phyloP scores from a whole-genome alignment of 2,888 invertebrate species.

The Phortica okadai region DNA sequence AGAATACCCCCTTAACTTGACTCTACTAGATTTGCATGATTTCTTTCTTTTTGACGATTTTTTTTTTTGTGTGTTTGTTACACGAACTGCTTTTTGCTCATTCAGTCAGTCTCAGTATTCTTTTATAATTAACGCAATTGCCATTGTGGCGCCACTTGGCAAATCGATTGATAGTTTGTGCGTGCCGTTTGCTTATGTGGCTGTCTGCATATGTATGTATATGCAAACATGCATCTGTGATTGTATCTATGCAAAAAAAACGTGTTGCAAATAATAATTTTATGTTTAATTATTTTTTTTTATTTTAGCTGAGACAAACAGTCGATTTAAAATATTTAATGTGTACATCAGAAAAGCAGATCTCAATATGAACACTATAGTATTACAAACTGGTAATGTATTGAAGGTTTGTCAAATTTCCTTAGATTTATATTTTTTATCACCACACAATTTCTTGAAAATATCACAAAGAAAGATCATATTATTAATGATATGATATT shows the following conservation, averaged over 20 bases:
- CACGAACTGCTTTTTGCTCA: neutral
- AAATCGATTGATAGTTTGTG: slow-evolving; percentile 26
- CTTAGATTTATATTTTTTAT: too few relatives aligned
- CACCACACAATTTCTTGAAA: too few relatives aligned
- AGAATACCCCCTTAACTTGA: too few relatives aligned
- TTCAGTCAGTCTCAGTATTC: slow-evolving; percentile 20
- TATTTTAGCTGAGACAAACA: neutral
- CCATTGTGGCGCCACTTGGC: slow-evolving; percentile 33
- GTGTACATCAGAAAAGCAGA: too few relatives aligned
- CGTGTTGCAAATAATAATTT: slow-evolving; percentile 11
- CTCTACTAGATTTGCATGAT: slow-evolving; percentile 5
- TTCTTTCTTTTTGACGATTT: slow-evolving; percentile 5
- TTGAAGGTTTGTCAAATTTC: too few relatives aligned
- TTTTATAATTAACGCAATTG: slow-evolving; percentile 30
- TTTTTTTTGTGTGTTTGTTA: slow-evolving; percentile 4
- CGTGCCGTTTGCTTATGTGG: slow-evolving; percentile 3
- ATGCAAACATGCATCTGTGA: neutral
- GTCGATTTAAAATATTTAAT: too few relatives aligned
- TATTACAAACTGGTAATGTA: too few relatives aligned
- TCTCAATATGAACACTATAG: too few relatives aligned
- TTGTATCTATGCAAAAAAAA: slow-evolving; percentile 3
- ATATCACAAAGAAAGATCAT: too few relatives aligned
- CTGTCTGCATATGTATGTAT: neutral
- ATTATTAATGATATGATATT: too few relatives aligned
- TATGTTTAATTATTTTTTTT: neutral